Conservation (phyloP, 2,797 vertebrate genomes). For the Philypnodon macrostomus region DNA sequence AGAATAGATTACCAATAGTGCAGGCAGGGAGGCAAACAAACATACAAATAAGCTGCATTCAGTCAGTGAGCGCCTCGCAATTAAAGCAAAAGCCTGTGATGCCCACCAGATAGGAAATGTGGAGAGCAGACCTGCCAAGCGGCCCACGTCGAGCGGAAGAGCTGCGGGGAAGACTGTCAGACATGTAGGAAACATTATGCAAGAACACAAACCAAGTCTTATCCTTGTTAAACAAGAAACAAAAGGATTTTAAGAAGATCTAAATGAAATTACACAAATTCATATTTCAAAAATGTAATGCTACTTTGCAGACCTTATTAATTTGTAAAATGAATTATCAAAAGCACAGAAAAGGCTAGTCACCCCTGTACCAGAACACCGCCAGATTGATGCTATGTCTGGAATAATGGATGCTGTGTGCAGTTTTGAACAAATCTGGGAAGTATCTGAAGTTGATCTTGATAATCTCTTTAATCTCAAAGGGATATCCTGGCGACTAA, state of each 20-base stretch:
- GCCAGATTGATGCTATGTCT: constrained; percentile 54
- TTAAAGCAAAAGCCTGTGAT: constrained; percentile 86
- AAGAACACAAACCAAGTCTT: constrained; percentile 64
- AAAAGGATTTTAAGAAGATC: constrained; percentile 45
- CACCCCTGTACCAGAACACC: constrained; percentile 41
- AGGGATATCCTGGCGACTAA: constrained; percentile 79
- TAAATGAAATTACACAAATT: constrained; percentile 55
- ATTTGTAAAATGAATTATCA: constrained; percentile 15
- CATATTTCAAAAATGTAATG: constrained; percentile 49
- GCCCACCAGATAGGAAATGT: constrained; percentile 84
- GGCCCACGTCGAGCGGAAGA: constrained; percentile 81
- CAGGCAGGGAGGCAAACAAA: constrained; percentile 72
- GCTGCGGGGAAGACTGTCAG: constrained; percentile 73
- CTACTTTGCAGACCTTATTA: constrained; percentile 20
- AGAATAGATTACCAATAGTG: constrained; percentile 81
- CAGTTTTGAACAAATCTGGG: constrained; percentile 64
- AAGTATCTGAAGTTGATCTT: constrained; percentile 73
- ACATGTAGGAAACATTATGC: constrained; percentile 69
- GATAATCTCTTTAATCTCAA: constrained; percentile 76
- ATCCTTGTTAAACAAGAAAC: constrained; percentile 54
- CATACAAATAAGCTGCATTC: constrained; percentile 75
- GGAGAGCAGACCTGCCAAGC: constrained; percentile 83
- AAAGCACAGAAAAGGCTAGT: constrained; percentile 39
- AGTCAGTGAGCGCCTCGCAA: constrained; percentile 80
- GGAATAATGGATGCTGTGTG: constrained; percentile 56